Evolutionary conservation across 2,113 vertebrate species (phyloP).

Genomic region (Gila orcuttii): DNA sequence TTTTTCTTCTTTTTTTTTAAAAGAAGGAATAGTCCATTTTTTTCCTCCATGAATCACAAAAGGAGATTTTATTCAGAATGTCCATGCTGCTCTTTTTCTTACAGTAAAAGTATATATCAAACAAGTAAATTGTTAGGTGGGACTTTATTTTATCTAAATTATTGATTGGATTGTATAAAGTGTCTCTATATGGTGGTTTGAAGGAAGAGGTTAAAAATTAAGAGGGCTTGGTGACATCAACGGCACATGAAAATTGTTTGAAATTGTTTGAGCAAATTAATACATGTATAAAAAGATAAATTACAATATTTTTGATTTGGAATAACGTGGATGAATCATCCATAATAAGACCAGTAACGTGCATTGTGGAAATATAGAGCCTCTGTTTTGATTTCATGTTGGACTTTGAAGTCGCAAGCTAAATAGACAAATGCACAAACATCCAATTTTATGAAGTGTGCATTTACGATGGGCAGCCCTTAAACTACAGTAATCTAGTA

Average conservation of each 20-base stretch:
- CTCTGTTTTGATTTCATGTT: background rate
- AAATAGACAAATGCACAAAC: slow-evolving; percentile 14
- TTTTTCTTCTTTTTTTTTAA: background rate
- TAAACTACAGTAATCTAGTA: background rate
- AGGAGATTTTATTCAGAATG: background rate
- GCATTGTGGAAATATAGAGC: background rate
- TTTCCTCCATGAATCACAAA: background rate
- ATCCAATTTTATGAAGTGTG: slow-evolving; percentile 3
- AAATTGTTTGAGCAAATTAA: background rate
- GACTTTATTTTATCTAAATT: background rate
- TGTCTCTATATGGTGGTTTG: background rate
- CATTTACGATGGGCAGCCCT: background rate
- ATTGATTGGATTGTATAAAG: background rate
- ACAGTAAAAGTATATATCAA: background rate
- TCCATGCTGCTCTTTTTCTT: background rate
- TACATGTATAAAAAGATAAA: background rate
- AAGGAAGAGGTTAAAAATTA: background rate
- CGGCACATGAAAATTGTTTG: background rate
- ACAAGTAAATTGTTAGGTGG: background rate
- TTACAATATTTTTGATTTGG: background rate
- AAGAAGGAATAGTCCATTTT: background rate
- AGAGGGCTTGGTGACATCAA: background rate
- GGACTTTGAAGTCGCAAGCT: background rate
- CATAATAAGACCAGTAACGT: background rate
- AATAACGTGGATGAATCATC: background rate